phyloP scores from a whole-genome alignment of 2,888 invertebrate genomes.

The Electrophaes corylata region DNA sequence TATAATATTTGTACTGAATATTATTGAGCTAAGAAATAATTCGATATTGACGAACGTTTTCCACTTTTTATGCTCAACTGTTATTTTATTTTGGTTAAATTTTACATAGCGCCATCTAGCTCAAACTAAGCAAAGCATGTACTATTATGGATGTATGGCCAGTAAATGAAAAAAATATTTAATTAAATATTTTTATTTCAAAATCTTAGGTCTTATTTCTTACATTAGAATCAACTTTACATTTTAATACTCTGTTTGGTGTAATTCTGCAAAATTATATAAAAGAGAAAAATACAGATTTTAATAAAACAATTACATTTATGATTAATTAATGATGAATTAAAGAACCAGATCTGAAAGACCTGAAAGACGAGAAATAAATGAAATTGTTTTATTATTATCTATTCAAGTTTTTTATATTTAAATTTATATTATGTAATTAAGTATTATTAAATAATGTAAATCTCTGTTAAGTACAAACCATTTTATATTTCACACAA shows the following conservation, averaged over 20 bases:
- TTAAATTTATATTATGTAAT: not conserved
- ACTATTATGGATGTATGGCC: no score
- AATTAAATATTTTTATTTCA: slow-evolving; percentile 30
- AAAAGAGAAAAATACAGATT: slow-evolving; percentile 5
- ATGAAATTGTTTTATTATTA: slow-evolving; percentile 12
- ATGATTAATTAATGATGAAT: no score
- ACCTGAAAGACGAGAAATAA: not conserved
- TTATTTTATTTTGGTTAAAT: no score
- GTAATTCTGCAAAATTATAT: slow-evolving; percentile 30
- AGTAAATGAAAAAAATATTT: not conserved
- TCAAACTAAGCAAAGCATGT: no score
- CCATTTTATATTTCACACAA: not conserved
- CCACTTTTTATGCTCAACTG: no score
- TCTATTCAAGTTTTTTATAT: not conserved
- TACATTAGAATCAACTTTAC: slow-evolving; percentile 21
- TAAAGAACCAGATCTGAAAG: no score
- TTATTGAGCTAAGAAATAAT: no score
- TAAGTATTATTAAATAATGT: not conserved
- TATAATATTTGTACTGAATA: no score
- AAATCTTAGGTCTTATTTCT: slow-evolving; percentile 31
- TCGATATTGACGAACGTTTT: no score
- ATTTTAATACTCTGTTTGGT: slow-evolving; percentile 34
- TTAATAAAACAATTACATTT: slow-evolving; percentile 8
- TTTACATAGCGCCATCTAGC: no score
- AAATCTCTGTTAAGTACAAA: not conserved